These are phyloP conservation scores for Labrus mixtus DNA, from an alignment of 2,113 vertebrate species.

Conservation along the genomic window DNA sequence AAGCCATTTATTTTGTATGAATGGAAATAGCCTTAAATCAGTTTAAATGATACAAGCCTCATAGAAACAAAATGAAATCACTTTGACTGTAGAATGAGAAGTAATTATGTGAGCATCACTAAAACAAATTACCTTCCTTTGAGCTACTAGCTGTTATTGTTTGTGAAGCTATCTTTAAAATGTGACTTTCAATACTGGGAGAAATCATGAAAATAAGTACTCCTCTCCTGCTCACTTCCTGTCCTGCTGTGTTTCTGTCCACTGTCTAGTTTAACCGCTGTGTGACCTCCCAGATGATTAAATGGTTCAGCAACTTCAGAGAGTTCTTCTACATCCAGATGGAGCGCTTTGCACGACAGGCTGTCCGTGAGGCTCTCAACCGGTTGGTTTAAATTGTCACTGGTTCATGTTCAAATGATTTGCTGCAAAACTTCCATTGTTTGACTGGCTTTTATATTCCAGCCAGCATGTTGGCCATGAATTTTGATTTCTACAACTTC, in stretches of 20 bases:
- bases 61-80: too few relatives aligned
- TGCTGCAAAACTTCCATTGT: neutral
- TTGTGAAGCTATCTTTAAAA: neutral
- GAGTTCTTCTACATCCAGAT: slow-evolving; percentile 91
- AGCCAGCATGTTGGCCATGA: neutral
- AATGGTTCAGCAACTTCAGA: slow-evolving; percentile 90
- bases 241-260: slow-evolving; percentile 33
- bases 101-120: too few relatives aligned
- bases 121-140: neutral
- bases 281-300: slow-evolving; percentile 88
- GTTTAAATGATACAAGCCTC: too few relatives aligned
- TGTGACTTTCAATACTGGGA: neutral
- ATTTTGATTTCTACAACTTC: neutral
- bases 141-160: neutral
- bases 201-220: neutral
- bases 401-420: slow-evolving; percentile 9
- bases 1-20: too few relatives aligned
- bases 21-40: too few relatives aligned
- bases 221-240: slow-evolving; percentile 27
- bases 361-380: slow-evolving; percentile 81
- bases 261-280: slow-evolving; percentile 85
- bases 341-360: slow-evolving; percentile 87
- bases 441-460: neutral
- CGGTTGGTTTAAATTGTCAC: slow-evolving; percentile 66
- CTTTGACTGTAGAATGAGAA: too few relatives aligned